These are phyloP conservation scores for Lepidostoma basale DNA, from an alignment of 1,140 invertebrate species.

Conservation along the genomic window DNA sequence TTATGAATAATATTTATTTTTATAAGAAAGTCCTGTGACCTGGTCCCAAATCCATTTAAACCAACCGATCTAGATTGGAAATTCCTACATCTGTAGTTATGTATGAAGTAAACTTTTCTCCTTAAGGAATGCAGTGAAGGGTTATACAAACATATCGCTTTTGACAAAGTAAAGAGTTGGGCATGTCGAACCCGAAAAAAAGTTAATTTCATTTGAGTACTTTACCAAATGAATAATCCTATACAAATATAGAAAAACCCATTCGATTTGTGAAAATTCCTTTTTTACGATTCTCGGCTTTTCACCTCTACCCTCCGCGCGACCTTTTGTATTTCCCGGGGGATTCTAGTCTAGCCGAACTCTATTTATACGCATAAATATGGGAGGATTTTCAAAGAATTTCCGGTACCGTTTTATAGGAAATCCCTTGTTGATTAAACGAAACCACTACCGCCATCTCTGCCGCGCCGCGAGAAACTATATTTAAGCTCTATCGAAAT, in stretches of 20 bases:
- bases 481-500: too few species aligned
- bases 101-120: too few species aligned
- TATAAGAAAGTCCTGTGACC: too few species aligned
- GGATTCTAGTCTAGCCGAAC: background rate
- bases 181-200: too few species aligned
- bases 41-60: too few species aligned
- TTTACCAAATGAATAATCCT: background rate
- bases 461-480: background rate
- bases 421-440: slow-evolving; percentile 7
- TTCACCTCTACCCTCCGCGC: background rate
- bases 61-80: too few species aligned
- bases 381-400: background rate
- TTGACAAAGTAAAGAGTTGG: too few species aligned
- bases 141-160: too few species aligned
- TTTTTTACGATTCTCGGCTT: background rate
- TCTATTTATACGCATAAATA: background rate
- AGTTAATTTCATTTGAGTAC: too few species aligned
- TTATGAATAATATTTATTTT: too few species aligned
- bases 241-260: background rate
- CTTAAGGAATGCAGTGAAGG: too few species aligned
- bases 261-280: background rate
- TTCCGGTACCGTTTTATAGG: background rate
- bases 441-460: background rate
- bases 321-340: slow-evolving; percentile 4
- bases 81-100: too few species aligned